A percentile compares a stretch with the other conserved stretches of the same genome.
Conservation (phyloP, 1,140 invertebrate genomes). For the Lepidurus arcticus region DNA sequence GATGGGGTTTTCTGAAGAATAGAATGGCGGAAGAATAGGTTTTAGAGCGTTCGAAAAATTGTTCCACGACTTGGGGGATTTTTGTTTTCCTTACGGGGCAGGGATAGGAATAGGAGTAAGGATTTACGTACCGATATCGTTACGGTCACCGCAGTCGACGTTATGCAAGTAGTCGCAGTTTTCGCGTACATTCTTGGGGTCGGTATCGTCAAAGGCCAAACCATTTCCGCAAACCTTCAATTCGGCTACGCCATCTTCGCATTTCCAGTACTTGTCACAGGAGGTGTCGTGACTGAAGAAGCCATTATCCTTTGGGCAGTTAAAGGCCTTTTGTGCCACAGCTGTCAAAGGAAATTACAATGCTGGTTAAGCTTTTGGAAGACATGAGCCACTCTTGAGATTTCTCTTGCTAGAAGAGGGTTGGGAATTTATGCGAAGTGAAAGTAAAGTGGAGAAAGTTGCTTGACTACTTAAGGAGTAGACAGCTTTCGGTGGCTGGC, state of each 20-base stretch:
- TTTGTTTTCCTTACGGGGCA: not conserved
- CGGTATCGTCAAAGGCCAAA: conserved; percentile 80
- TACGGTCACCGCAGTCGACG: conserved; percentile 84
- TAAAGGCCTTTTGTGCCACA: conserved; percentile 67
- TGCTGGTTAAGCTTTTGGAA: not conserved
- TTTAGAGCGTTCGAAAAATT: not conserved
- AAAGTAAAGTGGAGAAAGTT: not conserved
- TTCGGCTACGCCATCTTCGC: conserved; percentile 78
- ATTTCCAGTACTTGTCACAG: conserved; percentile 95
- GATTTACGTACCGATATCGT: conserved; percentile 61
- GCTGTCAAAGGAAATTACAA: conserved; percentile 15
- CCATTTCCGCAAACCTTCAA: conserved; percentile 91
- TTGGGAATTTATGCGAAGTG: not conserved
- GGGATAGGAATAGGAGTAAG: not conserved
- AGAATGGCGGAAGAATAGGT: not conserved
- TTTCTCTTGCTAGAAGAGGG: not conserved
- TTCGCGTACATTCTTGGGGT: conserved; percentile 81
- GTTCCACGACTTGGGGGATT: not conserved
- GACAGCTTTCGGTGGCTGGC: not conserved
- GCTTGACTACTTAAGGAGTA: not conserved
- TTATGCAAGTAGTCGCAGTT: conserved; percentile 94
- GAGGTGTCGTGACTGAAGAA: conserved; percentile 83
- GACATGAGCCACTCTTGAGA: not conserved
- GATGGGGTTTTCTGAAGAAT: conserved; percentile 68
- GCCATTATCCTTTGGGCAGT: conserved; percentile 89